These are phyloP conservation scores for Toxotes lorentzi DNA, from an alignment of 2,797 vertebrate species.

Conservation along the genomic window DNA sequence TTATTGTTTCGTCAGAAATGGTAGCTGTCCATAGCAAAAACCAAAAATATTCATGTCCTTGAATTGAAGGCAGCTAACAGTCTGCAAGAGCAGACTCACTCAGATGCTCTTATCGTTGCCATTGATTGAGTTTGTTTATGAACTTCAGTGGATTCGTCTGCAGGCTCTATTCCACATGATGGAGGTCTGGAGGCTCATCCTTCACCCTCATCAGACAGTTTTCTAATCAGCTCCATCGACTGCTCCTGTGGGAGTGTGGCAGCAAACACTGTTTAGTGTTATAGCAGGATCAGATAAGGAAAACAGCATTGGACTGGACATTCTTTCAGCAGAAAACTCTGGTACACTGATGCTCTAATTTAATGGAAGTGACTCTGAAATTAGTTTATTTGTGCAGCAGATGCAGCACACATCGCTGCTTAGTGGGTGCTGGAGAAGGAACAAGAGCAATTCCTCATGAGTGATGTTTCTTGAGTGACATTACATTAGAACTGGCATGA, in stretches of 20 bases:
- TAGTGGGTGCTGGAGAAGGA: conserved; percentile 11
- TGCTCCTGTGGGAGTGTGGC: conserved; percentile 46
- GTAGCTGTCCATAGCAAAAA: conserved; percentile 1
- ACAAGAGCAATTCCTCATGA: conserved; percentile 1
- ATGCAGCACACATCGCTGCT: not conserved
- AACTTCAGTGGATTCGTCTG: conserved; percentile 45
- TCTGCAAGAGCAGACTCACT: conserved; percentile 14
- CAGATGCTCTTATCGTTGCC: conserved; percentile 22
- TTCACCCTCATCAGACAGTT: conserved; percentile 67
- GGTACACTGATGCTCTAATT: conserved; percentile 22
- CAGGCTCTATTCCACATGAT: conserved; percentile 46
- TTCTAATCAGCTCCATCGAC: conserved; percentile 69
- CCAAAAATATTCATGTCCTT: conserved; percentile 16
- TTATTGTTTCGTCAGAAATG: conserved; percentile 27
- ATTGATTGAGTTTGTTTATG: conserved; percentile 58
- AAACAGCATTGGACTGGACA: conserved; percentile 21
- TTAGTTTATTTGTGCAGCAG: conserved; percentile 32
- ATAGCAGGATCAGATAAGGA: conserved; percentile 27
- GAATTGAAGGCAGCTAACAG: conserved; percentile 16
- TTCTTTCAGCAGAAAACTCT: conserved; percentile 17
- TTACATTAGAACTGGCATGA: not conserved
- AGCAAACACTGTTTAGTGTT: conserved; percentile 35
- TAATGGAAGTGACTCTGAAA: conserved; percentile 21
- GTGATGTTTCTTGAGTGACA: not conserved
- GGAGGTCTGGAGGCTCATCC: conserved; percentile 54